Conservation (phyloP, 2,797 vertebrate species). For the Periophthalmus magnuspinnatus region DNA sequence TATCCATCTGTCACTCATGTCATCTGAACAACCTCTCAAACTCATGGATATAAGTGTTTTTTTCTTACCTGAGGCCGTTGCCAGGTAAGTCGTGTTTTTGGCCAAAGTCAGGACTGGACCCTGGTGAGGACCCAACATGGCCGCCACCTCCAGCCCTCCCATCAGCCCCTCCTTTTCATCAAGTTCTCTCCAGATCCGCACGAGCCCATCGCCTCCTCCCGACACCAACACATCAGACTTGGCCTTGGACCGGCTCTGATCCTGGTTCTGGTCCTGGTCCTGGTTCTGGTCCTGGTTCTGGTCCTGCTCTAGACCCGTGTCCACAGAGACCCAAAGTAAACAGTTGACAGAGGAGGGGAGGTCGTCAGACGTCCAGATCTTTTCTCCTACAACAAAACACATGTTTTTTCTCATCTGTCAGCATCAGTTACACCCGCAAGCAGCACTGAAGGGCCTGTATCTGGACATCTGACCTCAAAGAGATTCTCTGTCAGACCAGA, state of each 20-base stretch:
- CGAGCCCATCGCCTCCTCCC: slow-evolving; percentile 72
- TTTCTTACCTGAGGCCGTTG: slow-evolving; percentile 80
- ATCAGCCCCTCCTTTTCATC: slow-evolving; percentile 26
- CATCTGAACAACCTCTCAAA: no score
- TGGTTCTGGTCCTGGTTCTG: neutral
- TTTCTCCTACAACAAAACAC: slow-evolving; percentile 57
- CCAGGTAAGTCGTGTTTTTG: slow-evolving; percentile 76
- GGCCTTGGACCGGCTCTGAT: neutral
- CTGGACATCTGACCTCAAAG: no score
- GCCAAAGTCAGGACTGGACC: slow-evolving; percentile 75
- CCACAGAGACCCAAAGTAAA: slow-evolving; percentile 75
- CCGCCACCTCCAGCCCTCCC: slow-evolving; percentile 42
- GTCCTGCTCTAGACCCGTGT: neutral
- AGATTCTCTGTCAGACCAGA: no score
- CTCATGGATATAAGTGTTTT: neutral
- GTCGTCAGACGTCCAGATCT: slow-evolving; percentile 39
- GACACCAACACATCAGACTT: slow-evolving; percentile 66
- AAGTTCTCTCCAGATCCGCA: slow-evolving; percentile 74
- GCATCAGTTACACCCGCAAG: no score
- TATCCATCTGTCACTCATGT: no score
- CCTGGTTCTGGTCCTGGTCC: neutral
- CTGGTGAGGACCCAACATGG: slow-evolving; percentile 56
- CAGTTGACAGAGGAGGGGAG: slow-evolving; percentile 64
- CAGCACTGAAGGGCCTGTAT: no score
- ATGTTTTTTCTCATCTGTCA: neutral